These are phyloP conservation scores for Lepeophtheirus salmonis DNA, from an alignment of 1,140 invertebrate species.

Conservation along the genomic window DNA sequence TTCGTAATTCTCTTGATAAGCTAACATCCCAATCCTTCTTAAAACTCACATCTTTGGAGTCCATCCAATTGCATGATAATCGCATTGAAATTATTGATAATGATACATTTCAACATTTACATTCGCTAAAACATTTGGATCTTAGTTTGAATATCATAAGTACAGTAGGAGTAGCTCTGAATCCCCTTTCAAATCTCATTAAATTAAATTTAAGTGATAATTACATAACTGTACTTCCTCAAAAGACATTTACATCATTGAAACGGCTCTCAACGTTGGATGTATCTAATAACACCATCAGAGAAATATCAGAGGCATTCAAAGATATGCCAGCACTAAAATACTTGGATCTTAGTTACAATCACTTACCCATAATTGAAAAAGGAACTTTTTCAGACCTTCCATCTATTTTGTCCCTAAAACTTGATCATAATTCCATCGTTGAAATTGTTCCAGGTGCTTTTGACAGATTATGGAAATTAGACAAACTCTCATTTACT, in stretches of 20 bases:
- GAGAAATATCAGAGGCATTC: constrained; percentile 19
- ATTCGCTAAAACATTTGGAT: constrained; percentile 20
- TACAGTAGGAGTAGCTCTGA: constrained; percentile 4
- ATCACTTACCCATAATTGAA: constrained; percentile 47
- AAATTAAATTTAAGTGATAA: constrained; percentile 54
- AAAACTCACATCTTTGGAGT: constrained; percentile 9
- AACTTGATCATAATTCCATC: constrained; percentile 16
- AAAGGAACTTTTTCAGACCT: constrained; percentile 45
- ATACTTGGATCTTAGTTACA: constrained; percentile 28
- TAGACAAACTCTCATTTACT: not conserved
- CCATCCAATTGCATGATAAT: constrained; percentile 15
- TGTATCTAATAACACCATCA: constrained; percentile 23
- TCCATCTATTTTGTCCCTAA: constrained; percentile 28
- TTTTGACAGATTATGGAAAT: constrained; percentile 10
- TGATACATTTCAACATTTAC: constrained; percentile 19
- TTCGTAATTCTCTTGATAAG: constrained; percentile 34
- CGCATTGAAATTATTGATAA: constrained; percentile 18
- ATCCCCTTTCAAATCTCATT: constrained; percentile 40
- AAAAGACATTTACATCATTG: constrained; percentile 18
- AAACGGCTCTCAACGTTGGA: constrained; percentile 22
- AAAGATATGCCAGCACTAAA: constrained; percentile 43
- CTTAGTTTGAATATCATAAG: constrained; percentile 19
- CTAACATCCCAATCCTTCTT: constrained; percentile 20
- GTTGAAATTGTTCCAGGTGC: constrained; percentile 7
- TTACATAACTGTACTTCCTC: constrained; percentile 24